Evolutionary conservation across 2,797 vertebrate genomes (phyloP), one percentile per base, ranked within the genome.

Genomic region (Thripadectes ignobilis): DNA sequence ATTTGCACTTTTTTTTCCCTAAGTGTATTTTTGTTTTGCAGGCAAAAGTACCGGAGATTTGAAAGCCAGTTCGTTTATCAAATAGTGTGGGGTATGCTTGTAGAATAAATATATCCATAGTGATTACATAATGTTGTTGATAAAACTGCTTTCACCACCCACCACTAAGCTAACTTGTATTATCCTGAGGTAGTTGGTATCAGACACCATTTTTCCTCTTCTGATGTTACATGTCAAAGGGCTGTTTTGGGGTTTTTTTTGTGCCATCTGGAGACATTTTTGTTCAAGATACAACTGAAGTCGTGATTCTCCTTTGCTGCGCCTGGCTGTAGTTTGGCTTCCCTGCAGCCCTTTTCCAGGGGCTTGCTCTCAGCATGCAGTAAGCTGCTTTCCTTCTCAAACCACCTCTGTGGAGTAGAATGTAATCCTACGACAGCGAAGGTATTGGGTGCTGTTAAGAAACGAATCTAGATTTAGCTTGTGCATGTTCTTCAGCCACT

Each of bases 11-110:
- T 85, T 41, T 41, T 84, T 62, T 30, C 12, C 4, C 6, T 2
- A 49, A 58, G 30, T 82, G 27, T 87, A 7, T 67, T 90, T 72
- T 78, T 71, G 26, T 59, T 82, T 86, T 58, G 54, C 39, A 49
- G 67, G 43, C 48, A 90, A 45, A 88, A 86, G 52, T 46, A 49
- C 66, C 51, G 58, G 68, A 58, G 34, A 69, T 62, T 41, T 77
- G 57, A 88, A 93, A 80, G 32, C 26, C 29, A 34, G 14, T 73
- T 79, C 94, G n/a, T 92, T 87, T 92, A 55, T 84, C 67, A 45
- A 85, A 48, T 63, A 79, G 48, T 2, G 3, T 65, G 78, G 78
- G n/a, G 67, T 92, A 73, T 76, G 59, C 63, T 57, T 49, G 29
- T 59, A 87, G 63, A 79, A 66, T 76, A 91, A 89, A 87, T 26